phyloP scores from a whole-genome alignment of 2,888 invertebrate genomes.

The Tineola bisselliella region DNA sequence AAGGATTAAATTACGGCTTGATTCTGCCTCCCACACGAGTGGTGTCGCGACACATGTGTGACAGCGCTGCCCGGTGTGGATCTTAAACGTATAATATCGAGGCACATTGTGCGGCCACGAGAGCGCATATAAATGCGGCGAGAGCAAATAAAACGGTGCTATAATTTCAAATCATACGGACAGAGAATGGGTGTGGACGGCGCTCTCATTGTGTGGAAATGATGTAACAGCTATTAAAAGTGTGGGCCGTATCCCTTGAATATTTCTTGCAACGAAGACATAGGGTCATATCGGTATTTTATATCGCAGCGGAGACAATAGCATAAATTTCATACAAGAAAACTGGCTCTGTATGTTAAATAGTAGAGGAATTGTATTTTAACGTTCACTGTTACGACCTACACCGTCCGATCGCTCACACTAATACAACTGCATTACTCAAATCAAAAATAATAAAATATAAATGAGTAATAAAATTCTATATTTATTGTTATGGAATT shows the following conservation, averaged over 20 bases:
- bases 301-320: conserved; percentile 64
- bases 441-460: neutral
- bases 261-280: conserved; percentile 67
- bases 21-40: conserved; percentile 58
- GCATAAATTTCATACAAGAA: conserved; percentile 59
- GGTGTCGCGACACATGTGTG: conserved; percentile 51
- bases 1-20: conserved; percentile 64
- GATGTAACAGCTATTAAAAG: conserved; percentile 69
- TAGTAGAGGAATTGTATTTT: conserved; percentile 45
- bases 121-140: conserved; percentile 64
- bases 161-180: conserved; percentile 70
- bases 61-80: conserved; percentile 25
- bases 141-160: conserved; percentile 69
- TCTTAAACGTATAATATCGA: conserved; percentile 53
- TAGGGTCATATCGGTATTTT: conserved; percentile 67
- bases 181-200: conserved; percentile 69
- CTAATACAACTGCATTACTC: neutral
- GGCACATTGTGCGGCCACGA: conserved; percentile 57
- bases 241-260: conserved; percentile 67
- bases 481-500: neutral
- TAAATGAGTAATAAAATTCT: neutral
- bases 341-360: conserved; percentile 53
- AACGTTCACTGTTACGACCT: conserved; percentile 16
- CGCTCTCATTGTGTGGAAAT: conserved; percentile 69
- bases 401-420: neutral